phyloP scores from a whole-genome alignment of 1,140 invertebrate species.

The Tetramorium simillimum region DNA sequence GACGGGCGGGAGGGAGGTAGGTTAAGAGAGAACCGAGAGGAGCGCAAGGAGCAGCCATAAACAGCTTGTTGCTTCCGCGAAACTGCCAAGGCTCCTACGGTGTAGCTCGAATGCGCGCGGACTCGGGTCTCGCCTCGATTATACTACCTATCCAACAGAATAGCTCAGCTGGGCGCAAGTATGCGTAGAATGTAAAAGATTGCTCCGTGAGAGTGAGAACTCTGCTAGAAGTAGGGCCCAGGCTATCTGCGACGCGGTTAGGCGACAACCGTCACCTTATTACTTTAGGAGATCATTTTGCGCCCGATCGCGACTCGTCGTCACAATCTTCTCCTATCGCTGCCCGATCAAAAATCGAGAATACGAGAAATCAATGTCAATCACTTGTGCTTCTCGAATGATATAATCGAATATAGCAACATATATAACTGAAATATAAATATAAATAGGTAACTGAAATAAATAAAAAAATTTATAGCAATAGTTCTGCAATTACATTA shows the following conservation, averaged over 20 bases:
- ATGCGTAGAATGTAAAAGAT: constrained; percentile 83
- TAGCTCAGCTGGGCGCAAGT: constrained; percentile 73
- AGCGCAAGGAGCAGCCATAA: constrained; percentile 82
- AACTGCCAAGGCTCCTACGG: constrained; percentile 73
- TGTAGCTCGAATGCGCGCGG: constrained; percentile 60
- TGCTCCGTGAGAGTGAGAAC: constrained; percentile 70
- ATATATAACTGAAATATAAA: too few relatives aligned
- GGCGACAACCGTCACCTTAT: not conserved
- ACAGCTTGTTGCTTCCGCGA: constrained; percentile 86
- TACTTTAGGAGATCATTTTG: not conserved
- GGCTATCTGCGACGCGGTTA: not conserved
- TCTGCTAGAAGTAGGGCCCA: not conserved
- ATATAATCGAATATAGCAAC: not conserved
- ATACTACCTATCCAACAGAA: constrained; percentile 70
- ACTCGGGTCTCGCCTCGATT: constrained; percentile 61
- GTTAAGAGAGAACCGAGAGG: constrained; percentile 60
- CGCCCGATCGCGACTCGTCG: not conserved
- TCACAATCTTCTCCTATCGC: not conserved
- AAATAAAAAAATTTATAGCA: not conserved
- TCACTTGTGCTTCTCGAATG: not conserved
- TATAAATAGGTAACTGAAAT: too few relatives aligned
- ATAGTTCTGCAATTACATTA: not conserved
- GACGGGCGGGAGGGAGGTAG: constrained; percentile 51
- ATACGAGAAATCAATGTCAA: not conserved
- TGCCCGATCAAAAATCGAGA: not conserved